These are phyloP conservation scores for Morelia viridis DNA, from an alignment of 2,797 vertebrate species.

Conservation along the genomic window DNA sequence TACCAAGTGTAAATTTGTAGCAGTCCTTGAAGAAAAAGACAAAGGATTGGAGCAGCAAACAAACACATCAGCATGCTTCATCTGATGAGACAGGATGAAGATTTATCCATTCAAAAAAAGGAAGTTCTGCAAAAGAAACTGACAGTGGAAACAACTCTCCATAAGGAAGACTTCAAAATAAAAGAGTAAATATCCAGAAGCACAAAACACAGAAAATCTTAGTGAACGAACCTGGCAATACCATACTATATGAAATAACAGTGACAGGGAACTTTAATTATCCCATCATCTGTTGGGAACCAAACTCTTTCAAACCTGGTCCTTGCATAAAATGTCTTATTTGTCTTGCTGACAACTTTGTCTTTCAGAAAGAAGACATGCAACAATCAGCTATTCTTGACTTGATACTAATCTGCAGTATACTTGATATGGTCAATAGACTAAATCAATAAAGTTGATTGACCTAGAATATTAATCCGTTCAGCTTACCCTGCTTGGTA, in stretches of 20 bases:
- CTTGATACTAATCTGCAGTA: not conserved
- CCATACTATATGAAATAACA: not conserved
- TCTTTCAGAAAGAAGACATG: not conserved
- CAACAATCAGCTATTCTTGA: not conserved
- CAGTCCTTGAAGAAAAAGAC: not conserved
- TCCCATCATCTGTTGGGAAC: not conserved
- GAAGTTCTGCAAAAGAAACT: not conserved
- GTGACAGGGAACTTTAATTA: not conserved
- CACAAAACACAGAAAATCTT: not conserved
- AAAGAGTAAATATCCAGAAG: not conserved
- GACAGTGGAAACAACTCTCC: not conserved
- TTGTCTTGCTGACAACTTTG: not conserved
- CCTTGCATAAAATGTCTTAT: not conserved
- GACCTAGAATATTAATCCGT: not conserved
- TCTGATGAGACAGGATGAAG: not conserved
- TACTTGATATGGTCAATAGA: no score
- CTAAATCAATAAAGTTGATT: no score
- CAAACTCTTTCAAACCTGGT: not conserved
- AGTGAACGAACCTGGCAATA: not conserved
- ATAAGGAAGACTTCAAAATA: not conserved
- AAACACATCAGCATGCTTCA: not conserved
- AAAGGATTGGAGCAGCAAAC: not conserved
- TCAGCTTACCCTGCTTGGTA: not conserved
- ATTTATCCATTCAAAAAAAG: not conserved
- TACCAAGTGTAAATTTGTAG: not conserved